phyloP scores from a whole-genome alignment of 92 coral and sea anemone genomes.

The Plumapathes pennacea region DNA sequence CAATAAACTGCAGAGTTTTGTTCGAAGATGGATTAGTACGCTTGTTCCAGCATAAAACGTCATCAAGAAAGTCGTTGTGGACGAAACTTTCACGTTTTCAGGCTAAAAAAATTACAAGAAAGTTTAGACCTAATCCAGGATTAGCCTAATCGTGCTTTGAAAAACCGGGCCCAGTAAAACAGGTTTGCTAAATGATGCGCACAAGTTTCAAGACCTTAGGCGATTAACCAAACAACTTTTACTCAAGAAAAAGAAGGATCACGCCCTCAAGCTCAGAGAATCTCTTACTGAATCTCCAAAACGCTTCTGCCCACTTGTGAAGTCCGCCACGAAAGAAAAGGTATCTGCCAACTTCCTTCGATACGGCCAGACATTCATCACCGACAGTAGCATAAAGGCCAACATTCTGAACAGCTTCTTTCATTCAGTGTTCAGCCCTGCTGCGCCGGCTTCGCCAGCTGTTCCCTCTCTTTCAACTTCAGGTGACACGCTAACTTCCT shows the following conservation, averaged over 20 bases:
- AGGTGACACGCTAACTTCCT: neutral
- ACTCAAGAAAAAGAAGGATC: slow-evolving; percentile 32
- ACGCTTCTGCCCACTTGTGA: slow-evolving; percentile 40
- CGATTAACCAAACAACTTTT: slow-evolving; percentile 18
- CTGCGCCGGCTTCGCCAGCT: neutral
- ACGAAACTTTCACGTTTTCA: too few species aligned
- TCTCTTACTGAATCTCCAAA: slow-evolving; percentile 32
- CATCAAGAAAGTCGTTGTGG: too few species aligned
- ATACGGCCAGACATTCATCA: slow-evolving; percentile 20
- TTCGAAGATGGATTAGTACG: too few species aligned
- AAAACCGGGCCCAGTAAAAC: too few species aligned
- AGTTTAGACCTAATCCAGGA: too few species aligned
- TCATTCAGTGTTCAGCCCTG: slow-evolving; percentile 45
- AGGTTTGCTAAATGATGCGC: neutral
- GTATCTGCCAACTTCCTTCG: slow-evolving; percentile 20
- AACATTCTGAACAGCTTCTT: slow-evolving; percentile 29
- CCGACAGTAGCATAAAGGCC: slow-evolving; percentile 4
- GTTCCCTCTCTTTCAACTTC: neutral
- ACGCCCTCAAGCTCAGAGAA: slow-evolving; percentile 17
- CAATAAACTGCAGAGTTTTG: too few species aligned
- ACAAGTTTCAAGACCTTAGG: slow-evolving; percentile 27
- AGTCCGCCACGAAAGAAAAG: slow-evolving; percentile 10
- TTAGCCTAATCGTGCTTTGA: too few species aligned
- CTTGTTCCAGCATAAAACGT: too few species aligned
- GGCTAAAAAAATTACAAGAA: too few species aligned